Percentiles rank a stretch among this genome's conserved stretches.
Conservation (phyloP, 35 echinoderm and acorn worm species). For the Eucidaris tribuloides region DNA sequence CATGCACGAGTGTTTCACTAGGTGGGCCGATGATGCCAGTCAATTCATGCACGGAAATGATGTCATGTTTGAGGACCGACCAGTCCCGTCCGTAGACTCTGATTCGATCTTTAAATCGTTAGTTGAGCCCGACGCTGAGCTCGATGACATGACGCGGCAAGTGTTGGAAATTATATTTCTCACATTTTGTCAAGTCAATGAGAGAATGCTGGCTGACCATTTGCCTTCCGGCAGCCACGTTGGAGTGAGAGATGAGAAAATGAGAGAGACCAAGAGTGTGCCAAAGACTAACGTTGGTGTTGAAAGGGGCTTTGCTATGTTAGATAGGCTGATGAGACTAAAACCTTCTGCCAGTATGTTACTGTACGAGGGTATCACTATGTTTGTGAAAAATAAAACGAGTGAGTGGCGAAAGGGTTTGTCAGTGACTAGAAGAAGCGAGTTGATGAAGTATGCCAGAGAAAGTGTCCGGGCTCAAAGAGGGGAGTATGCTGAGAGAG, state of each 20-base stretch:
- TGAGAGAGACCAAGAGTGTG: constrained; percentile 26
- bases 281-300: constrained; percentile 14
- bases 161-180: background rate
- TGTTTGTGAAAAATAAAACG: constrained; percentile 4
- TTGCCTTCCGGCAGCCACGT: background rate
- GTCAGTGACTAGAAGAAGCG: background rate
- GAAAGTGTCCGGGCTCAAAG: background rate
- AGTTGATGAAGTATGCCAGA: background rate
- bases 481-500: background rate
- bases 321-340: constrained; percentile 4
- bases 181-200: background rate
- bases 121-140: background rate
- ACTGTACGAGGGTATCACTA: constrained; percentile 1
- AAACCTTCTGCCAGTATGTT: constrained; percentile 9
- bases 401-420: constrained; percentile 9
- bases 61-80: background rate
- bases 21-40: constrained; percentile 45
- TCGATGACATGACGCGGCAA: background rate
- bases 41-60: background rate
- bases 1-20: constrained; percentile 24
- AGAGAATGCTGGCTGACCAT: constrained; percentile 5
- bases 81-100: too few species aligned
- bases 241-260: background rate
- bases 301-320: constrained; percentile 23
- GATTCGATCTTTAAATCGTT: background rate